Evolutionary conservation across 2,113 vertebrate genomes (phyloP), one percentile per base, ranked within the genome.

Genomic region (Excalfactoria chinensis): DNA sequence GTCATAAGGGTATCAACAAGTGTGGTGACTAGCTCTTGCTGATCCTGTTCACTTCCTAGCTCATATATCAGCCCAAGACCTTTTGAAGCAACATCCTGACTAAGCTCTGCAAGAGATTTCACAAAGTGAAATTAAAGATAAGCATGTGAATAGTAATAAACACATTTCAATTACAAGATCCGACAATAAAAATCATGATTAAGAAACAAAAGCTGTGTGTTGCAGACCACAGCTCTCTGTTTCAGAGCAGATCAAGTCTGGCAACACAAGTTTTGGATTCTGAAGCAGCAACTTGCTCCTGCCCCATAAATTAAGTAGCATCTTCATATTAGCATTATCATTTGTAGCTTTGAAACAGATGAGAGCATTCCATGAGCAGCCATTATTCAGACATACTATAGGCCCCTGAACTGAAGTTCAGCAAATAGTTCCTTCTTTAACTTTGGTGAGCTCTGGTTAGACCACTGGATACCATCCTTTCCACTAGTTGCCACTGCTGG

Each of bases 1-100:
- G 99, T 99, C 99, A 99, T 99, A 71, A 99, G 98, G 8, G 99
- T 99, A 96, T 99, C 99, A 83, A 99, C 99, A 34, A 99, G 98
- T 0, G 98, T 98, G 68, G 99, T 99, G 83, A 99, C 99, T 72
- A 99, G 97, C 76, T 99, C 98, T 91, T 99, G 98, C 89, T 99
- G 99, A 97, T 99, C 99, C 82, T 97, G 97, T 86, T 99, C 98
- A 86, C 91, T 99, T 94, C 99, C 99, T 87, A 99, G 98, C 97
- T 99, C 99, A 86, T 99, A 99, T 80, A 99, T 99, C 74, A 99
- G 97, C 15, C 99, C 99, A 77, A 99, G 98, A 56, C 99, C 99
- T 98, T 99, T 99, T 26, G 99, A 99, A 37, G 99, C 99, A 95
- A 99, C 98, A 89, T 99, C 99, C 93, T 99, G 99, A 97, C 99